phyloP scores from a whole-genome alignment of 2,113 vertebrate genomes.

The human region DNA sequence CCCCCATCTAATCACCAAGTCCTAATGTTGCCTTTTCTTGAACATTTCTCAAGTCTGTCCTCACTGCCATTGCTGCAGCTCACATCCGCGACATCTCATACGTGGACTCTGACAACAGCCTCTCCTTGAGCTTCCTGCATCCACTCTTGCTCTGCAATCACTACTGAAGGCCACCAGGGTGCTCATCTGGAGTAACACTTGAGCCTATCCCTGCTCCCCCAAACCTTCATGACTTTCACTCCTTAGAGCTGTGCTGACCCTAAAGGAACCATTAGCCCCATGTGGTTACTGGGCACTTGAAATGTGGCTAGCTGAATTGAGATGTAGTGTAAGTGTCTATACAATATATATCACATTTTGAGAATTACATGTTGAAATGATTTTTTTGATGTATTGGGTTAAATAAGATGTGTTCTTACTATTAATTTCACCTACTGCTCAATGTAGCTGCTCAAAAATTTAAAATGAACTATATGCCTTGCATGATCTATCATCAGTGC shows the following conservation, averaged over 20 bases:
- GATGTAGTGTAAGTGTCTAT: background rate
- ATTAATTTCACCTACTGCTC: background rate
- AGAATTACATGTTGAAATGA: background rate
- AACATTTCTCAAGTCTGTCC: background rate
- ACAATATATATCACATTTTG: background rate
- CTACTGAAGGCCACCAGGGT: background rate
- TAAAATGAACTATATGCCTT: background rate
- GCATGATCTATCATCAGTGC: background rate
- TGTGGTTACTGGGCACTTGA: background rate
- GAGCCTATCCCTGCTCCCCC: background rate
- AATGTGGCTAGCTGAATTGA: background rate
- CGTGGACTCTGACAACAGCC: too few relatives aligned
- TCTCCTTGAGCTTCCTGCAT: background rate
- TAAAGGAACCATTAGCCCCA: background rate
- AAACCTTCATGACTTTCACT: background rate
- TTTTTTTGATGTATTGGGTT: background rate
- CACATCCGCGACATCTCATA: too few relatives aligned
- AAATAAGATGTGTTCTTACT: background rate
- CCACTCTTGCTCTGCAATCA: background rate
- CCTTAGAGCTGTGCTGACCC: background rate
- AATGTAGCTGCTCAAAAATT: background rate
- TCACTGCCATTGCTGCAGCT: background rate
- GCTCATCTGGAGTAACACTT: background rate
- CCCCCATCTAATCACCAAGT: background rate
- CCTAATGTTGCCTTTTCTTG: background rate